phyloP scores from a whole-genome alignment of 2,113 vertebrate genomes.

The Laticauda laticaudata region DNA sequence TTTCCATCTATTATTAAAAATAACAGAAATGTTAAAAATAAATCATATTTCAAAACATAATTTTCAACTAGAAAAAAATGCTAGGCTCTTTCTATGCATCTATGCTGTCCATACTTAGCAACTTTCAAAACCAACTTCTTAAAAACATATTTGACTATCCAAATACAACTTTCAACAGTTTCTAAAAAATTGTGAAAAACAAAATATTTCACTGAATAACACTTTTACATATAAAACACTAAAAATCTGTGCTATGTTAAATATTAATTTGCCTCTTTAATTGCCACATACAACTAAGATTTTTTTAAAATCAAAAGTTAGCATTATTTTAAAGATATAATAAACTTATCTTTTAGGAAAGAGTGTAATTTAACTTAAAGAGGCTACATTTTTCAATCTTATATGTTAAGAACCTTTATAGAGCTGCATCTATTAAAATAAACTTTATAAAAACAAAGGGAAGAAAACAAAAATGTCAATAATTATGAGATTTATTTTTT shows the following conservation, averaged over 20 bases:
- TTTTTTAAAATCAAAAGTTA: neutral
- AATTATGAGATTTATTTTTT: neutral
- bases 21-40: slow-evolving; percentile 57
- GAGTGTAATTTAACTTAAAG: neutral
- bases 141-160: neutral
- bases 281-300: neutral
- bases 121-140: slow-evolving; percentile 29
- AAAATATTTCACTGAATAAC: neutral
- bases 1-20: slow-evolving; percentile 81
- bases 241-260: neutral
- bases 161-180: neutral
- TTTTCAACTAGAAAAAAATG: slow-evolving; percentile 57
- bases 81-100: slow-evolving; percentile 39
- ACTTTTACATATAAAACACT: neutral
- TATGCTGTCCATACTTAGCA: slow-evolving; percentile 39
- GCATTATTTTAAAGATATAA: neutral
- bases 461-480: neutral
- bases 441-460: neutral
- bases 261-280: neutral
- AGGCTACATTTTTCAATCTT: neutral
- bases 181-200: neutral
- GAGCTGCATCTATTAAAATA: slow-evolving; percentile 8
- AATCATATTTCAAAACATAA: slow-evolving; percentile 79
- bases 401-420: neutral
- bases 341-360: neutral